phyloP scores from a whole-genome alignment of 2,888 invertebrate genomes.

The Pristionchus entomophagus region DNA sequence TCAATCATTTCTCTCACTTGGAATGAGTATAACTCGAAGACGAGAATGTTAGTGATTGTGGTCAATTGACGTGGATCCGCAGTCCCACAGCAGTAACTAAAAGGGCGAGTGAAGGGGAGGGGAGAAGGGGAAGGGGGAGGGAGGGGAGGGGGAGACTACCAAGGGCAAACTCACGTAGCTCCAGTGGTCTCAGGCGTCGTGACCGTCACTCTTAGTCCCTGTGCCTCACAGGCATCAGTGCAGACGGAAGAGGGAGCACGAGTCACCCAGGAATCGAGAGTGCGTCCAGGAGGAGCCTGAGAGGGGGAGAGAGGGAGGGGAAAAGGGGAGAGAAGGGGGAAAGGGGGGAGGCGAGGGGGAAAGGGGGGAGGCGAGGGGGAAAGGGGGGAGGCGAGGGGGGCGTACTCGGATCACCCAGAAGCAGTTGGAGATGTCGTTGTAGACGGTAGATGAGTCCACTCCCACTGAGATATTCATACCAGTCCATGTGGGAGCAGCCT shows the following conservation, averaged over 20 bases:
- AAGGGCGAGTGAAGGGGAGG: too few species aligned
- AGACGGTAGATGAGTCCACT: neutral
- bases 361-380: too few species aligned
- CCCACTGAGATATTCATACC: constrained; percentile 24
- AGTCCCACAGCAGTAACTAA: constrained; percentile 39
- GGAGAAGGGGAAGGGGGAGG: too few species aligned
- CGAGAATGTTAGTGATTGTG: neutral
- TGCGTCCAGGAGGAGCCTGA: constrained; percentile 40
- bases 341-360: too few species aligned
- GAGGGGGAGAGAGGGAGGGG: neutral
- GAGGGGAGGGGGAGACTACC: too few species aligned
- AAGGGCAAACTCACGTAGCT: neutral
- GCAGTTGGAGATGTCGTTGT: neutral
- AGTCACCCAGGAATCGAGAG: constrained; percentile 16
- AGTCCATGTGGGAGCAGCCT: neutral
- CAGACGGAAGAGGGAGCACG: constrained; percentile 1
- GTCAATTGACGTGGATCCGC: constrained; percentile 18
- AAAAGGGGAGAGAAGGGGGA: neutral
- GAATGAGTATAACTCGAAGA: constrained; percentile 34
- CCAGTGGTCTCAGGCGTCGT: neutral
- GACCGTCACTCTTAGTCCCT: constrained; percentile 2
- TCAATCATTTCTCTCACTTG: neutral
- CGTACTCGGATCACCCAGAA: constrained; percentile 22
- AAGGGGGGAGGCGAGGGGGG: too few species aligned
- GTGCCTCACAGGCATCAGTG: constrained; percentile 37